A percentile compares a stretch with the other conserved stretches of the same genome.
Evolutionary conservation across 2,113 vertebrate genomes (phyloP).

Genomic region (Strix aluco): DNA sequence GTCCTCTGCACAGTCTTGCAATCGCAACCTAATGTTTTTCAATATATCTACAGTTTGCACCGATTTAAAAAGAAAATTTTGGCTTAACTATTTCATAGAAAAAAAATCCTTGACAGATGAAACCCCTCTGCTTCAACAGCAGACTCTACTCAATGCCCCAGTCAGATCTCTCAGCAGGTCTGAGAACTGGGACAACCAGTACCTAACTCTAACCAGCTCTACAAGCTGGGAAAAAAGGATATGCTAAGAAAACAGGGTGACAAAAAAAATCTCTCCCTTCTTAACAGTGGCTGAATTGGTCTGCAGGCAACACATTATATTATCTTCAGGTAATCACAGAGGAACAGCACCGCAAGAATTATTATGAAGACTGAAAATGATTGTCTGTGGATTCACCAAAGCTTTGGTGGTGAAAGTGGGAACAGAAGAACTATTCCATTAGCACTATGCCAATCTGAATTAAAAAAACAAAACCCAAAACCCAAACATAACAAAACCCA

Average conservation of each 20-base stretch:
- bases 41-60: neutral
- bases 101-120: neutral
- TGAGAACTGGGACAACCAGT: neutral
- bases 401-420: neutral
- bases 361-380: fast-evolving
- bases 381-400: neutral
- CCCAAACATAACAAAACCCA: neutral
- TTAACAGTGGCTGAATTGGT: neutral
- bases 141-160: too few relatives aligned
- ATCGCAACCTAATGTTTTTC: neutral
- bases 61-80: neutral
- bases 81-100: neutral
- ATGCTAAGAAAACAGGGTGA: neutral
- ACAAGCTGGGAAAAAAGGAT: neutral
- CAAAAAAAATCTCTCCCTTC: neutral
- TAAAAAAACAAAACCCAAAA: fast-evolving
- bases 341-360: neutral
- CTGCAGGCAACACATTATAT: neutral
- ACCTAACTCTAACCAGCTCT: neutral
- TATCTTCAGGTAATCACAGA: neutral
- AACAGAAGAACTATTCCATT: neutral
- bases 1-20: neutral
- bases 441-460: neutral
- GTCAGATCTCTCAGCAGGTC: neutral
- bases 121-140: neutral